Conservation (phyloP, 2,888 invertebrate genomes). For the Amphipoea oculea region DNA sequence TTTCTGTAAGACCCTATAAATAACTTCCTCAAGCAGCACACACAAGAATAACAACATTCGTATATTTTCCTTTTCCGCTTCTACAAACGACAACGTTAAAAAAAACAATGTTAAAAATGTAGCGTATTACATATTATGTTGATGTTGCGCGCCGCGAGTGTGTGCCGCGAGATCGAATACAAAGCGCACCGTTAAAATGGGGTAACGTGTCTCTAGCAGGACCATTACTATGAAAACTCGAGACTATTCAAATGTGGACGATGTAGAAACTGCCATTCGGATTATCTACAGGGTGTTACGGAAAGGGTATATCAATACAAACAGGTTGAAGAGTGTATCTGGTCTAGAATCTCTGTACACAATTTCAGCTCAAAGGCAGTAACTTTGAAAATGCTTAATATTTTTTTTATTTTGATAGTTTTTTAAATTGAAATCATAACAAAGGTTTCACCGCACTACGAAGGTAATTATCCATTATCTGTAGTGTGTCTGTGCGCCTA, state of each 20-base stretch:
- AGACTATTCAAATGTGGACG: not conserved
- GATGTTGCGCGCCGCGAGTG: not conserved
- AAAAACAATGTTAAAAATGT: conserved; percentile 27
- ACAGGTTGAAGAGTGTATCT: too few species aligned
- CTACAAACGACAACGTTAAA: conserved; percentile 8
- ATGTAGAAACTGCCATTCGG: not conserved
- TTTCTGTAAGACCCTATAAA: not conserved
- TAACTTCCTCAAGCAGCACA: not conserved
- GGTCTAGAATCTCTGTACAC: too few species aligned
- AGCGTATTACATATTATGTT: conserved; percentile 28
- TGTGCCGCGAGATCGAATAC: conserved; percentile 37
- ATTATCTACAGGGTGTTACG: not conserved
- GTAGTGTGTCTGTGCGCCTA: too few species aligned
- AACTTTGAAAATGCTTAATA: too few species aligned
- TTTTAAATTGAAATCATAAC: too few species aligned
- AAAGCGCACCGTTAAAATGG: conserved; percentile 45
- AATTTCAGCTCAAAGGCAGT: too few species aligned
- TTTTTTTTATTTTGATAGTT: too few species aligned
- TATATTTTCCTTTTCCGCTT: conserved; percentile 2
- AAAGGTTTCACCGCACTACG: too few species aligned
- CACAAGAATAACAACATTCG: not conserved
- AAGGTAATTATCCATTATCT: too few species aligned
- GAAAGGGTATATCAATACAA: too few species aligned
- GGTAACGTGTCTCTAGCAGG: conserved; percentile 21
- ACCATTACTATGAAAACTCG: conserved; percentile 23